These are phyloP conservation scores for Phyllotreta cruciferae DNA, from an alignment of 2,888 invertebrate genomes.

Conservation along the genomic window DNA sequence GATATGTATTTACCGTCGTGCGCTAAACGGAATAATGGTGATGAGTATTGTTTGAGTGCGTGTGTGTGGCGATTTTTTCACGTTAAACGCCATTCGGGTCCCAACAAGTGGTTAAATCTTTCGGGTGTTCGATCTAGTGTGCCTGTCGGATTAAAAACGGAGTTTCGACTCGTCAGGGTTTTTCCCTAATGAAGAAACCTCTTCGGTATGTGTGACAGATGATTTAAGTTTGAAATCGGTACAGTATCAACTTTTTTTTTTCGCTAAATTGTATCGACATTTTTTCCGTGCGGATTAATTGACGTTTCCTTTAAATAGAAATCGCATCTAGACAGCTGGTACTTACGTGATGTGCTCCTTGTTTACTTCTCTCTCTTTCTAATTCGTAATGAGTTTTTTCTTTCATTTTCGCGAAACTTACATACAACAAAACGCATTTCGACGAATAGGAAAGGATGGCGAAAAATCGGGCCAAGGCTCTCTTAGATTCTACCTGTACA, in stretches of 20 bases:
- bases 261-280: conserved; percentile 11
- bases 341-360: conserved; percentile 7
- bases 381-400: too few species aligned
- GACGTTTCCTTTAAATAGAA: conserved; percentile 24
- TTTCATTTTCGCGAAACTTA: conserved; percentile 4
- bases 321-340: conserved; percentile 11
- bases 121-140: conserved; percentile 33
- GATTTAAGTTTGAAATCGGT: conserved; percentile 40
- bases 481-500: conserved; percentile 25
- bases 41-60: conserved; percentile 33
- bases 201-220: conserved; percentile 52
- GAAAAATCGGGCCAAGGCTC: conserved; percentile 43
- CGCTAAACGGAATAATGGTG: conserved; percentile 38
- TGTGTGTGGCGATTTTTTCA: conserved; percentile 33
- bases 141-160: conserved; percentile 36
- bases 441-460: conserved; percentile 19
- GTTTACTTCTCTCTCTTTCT: not conserved
- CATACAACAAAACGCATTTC: not conserved
- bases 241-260: conserved; percentile 38
- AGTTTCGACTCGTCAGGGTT: conserved; percentile 39
- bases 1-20: conserved; percentile 46
- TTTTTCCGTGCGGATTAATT: conserved; percentile 27
- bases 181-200: conserved; percentile 53
- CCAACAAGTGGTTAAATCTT: conserved; percentile 45
- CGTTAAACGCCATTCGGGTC: conserved; percentile 31